Percentiles rank a stretch among this genome's conserved stretches.
These are phyloP conservation scores for Hypena proboscidalis DNA, from an alignment of 2,888 invertebrate species.

Conservation along the genomic window DNA sequence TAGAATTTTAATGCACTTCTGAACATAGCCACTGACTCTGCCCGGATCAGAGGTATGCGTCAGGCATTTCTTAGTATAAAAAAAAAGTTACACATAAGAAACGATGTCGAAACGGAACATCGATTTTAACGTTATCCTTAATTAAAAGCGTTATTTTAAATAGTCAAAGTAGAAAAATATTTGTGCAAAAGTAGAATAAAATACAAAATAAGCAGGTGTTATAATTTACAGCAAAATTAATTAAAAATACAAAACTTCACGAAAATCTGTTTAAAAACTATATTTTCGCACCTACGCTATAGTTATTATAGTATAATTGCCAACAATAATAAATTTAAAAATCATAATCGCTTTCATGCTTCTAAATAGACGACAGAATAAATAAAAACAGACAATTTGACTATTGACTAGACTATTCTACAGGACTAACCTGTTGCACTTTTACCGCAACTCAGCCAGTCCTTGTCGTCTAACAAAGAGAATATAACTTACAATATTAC, in stretches of 20 bases:
- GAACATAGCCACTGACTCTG: no score
- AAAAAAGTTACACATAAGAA: no score
- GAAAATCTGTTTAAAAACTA: constrained; percentile 12
- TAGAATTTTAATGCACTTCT: no score
- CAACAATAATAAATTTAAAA: no score
- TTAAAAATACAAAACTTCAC: constrained; percentile 5
- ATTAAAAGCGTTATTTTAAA: no score
- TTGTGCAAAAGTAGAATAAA: constrained; percentile 9
- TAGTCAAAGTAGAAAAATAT: no score
- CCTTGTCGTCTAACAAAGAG: constrained; percentile 80
- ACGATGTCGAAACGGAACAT: no score
- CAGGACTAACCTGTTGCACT: constrained; percentile 81
- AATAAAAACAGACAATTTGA: constrained; percentile 21
- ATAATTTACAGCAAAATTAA: constrained; percentile 10
- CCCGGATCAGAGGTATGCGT: no score
- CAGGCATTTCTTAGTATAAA: no score
- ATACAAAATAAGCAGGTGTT: constrained; percentile 25
- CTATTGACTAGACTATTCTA: constrained; percentile 29
- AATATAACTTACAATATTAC: constrained; percentile 41
- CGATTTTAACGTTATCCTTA: no score
- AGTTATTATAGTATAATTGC: no score
- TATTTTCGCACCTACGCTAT: no score
- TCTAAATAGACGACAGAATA: constrained; percentile 17
- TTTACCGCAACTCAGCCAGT: constrained; percentile 84
- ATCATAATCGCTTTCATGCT: constrained; percentile 28